These are phyloP conservation scores for Hipposideros armiger DNA, from an alignment of 2,113 vertebrate genomes.

Conservation along the genomic window DNA sequence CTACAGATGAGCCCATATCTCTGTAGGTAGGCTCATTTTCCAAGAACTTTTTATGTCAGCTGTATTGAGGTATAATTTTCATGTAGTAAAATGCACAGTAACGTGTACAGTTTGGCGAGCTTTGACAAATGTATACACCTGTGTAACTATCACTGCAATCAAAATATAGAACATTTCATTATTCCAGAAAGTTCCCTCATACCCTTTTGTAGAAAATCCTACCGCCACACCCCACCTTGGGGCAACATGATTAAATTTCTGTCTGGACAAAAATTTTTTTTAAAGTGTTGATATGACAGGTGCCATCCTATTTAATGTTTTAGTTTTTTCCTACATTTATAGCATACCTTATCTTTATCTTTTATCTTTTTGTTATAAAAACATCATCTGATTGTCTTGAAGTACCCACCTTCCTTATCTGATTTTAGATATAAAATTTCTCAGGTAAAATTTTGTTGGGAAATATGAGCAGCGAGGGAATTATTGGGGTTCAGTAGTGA, in stretches of 20 bases:
- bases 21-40: not conserved
- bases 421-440: constrained; percentile 39
- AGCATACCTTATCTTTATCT: not conserved
- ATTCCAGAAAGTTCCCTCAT: not conserved
- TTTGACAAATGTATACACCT: not conserved
- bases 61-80: not conserved
- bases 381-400: not conserved
- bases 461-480: constrained; percentile 1
- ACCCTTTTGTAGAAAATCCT: not conserved
- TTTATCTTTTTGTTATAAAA: constrained; percentile 40
- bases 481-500: not conserved
- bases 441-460: not conserved
- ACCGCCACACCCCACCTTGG: rapidly evolving
- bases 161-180: constrained; percentile 24
- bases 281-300: not conserved
- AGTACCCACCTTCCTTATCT: not conserved
- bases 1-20: not conserved
- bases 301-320: constrained; percentile 5
- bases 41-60: constrained; percentile 3
- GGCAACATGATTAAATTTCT: not conserved
- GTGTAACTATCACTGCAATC: not conserved
- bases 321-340: not conserved
- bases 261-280: constrained; percentile 27
- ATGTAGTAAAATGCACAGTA: not conserved
- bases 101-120: not conserved